These are phyloP conservation scores for Conistra vaccinii DNA, from an alignment of 2,888 invertebrate species.

Conservation along the genomic window DNA sequence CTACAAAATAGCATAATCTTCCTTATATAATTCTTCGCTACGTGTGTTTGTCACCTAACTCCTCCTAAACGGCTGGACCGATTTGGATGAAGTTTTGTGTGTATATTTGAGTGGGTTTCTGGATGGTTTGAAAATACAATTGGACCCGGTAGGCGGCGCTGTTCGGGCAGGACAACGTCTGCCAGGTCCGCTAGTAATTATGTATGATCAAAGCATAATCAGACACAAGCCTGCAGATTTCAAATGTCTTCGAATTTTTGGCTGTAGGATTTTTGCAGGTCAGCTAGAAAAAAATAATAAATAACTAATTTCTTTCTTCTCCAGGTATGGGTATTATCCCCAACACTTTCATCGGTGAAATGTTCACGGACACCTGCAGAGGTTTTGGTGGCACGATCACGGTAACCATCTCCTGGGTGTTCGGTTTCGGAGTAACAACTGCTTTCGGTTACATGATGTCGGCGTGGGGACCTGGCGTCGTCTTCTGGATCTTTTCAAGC, in stretches of 20 bases:
- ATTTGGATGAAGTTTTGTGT: too few species aligned
- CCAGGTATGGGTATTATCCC: conserved; percentile 75
- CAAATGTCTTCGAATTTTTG: neutral
- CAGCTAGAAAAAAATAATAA: neutral
- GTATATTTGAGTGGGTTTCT: too few species aligned
- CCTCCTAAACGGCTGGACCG: too few species aligned
- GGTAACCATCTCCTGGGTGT: conserved; percentile 63
- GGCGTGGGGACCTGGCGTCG: conserved; percentile 59
- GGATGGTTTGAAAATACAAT: too few species aligned
- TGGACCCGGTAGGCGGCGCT: too few species aligned
- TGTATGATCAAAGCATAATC: too few species aligned
- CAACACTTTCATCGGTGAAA: conserved; percentile 70
- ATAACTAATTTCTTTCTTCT: neutral
- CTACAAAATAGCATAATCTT: neutral
- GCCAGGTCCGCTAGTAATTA: too few species aligned
- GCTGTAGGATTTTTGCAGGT: neutral
- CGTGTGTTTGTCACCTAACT: too few species aligned
- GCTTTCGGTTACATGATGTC: conserved; percentile 67
- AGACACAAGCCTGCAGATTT: neutral
- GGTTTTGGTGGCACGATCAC: conserved; percentile 69
- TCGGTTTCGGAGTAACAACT: conserved; percentile 68
- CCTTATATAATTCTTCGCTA: too few species aligned
- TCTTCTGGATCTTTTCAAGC: conserved; percentile 69
- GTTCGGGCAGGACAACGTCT: too few species aligned
- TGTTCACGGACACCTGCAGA: conserved; percentile 73